These are phyloP conservation scores for Homarus gammarus DNA, from an alignment of 2,888 invertebrate genomes.

Conservation along the genomic window DNA sequence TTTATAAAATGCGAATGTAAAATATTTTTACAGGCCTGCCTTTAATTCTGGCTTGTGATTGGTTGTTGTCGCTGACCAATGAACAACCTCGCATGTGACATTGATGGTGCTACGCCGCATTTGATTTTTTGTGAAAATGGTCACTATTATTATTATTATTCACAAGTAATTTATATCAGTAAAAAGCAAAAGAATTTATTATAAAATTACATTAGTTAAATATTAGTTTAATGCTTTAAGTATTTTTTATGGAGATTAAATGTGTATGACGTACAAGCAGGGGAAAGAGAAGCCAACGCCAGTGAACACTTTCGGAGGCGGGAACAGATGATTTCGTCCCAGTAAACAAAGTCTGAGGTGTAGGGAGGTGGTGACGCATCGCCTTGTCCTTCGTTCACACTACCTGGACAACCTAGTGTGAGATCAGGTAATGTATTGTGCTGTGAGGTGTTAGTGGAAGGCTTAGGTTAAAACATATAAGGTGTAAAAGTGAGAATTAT, in stretches of 20 bases:
- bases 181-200: too few species aligned
- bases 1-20: too few species aligned
- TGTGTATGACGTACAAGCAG: too few species aligned
- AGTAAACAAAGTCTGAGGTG: conserved; percentile 32
- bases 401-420: neutral
- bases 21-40: too few species aligned
- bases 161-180: too few species aligned
- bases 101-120: neutral
- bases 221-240: too few species aligned
- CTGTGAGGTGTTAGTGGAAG: neutral
- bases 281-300: conserved; percentile 6
- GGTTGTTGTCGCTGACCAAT: conserved; percentile 16
- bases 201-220: too few species aligned
- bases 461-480: too few species aligned
- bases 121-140: neutral
- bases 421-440: neutral
- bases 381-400: neutral
- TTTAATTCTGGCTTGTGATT: conserved; percentile 8
- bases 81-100: conserved; percentile 10
- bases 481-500: too few species aligned
- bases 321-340: conserved; percentile 43
- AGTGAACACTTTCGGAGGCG: neutral
- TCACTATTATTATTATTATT: neutral
- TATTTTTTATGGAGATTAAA: too few species aligned
- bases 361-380: neutral